Percentiles rank a stretch among this genome's conserved stretches.
Evolutionary conservation across 2,113 vertebrate species (phyloP).

Genomic region (Leptobrachium leishanense): DNA sequence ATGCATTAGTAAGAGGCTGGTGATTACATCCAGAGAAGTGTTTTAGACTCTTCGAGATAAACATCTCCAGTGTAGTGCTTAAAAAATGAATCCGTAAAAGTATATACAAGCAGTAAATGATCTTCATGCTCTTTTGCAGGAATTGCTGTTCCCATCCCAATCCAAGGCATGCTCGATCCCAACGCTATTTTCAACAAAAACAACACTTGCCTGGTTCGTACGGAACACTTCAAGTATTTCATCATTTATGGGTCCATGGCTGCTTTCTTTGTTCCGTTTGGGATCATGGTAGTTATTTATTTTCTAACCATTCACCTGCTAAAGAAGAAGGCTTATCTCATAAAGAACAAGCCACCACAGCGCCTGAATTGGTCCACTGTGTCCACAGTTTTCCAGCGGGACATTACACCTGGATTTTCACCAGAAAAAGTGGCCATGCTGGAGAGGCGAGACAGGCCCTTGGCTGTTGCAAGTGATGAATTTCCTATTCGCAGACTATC

Average conservation of each 20-base stretch:
- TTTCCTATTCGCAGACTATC: conserved; percentile 75
- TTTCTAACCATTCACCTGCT: conserved; percentile 89
- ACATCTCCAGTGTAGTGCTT: conserved; percentile 30
- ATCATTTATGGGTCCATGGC: conserved; percentile 90
- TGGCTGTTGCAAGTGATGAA: conserved; percentile 57
- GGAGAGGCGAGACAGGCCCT: conserved; percentile 66
- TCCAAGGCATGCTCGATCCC: conserved; percentile 80
- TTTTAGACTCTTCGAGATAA: conserved; percentile 26
- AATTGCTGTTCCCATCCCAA: conserved; percentile 91
- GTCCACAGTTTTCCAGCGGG: conserved; percentile 82
- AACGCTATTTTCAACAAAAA: conserved; percentile 68
- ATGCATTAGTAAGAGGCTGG: conserved; percentile 10
- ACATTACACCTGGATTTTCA: conserved; percentile 64
- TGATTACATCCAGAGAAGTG: background rate
- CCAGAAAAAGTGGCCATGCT: conserved; percentile 75
- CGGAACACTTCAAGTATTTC: conserved; percentile 82
- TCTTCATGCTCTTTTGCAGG: conserved; percentile 70
- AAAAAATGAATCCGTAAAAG: conserved; percentile 12
- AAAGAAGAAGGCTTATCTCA: conserved; percentile 86
- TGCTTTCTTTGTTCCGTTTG: conserved; percentile 89
- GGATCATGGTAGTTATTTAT: conserved; percentile 94
- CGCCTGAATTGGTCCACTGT: conserved; percentile 75
- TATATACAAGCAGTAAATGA: conserved; percentile 44
- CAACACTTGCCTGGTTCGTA: conserved; percentile 79
- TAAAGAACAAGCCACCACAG: conserved; percentile 78